Evolutionary conservation across 2,113 vertebrate genomes (phyloP).

Genomic region (Festucalex cinctus): DNA sequence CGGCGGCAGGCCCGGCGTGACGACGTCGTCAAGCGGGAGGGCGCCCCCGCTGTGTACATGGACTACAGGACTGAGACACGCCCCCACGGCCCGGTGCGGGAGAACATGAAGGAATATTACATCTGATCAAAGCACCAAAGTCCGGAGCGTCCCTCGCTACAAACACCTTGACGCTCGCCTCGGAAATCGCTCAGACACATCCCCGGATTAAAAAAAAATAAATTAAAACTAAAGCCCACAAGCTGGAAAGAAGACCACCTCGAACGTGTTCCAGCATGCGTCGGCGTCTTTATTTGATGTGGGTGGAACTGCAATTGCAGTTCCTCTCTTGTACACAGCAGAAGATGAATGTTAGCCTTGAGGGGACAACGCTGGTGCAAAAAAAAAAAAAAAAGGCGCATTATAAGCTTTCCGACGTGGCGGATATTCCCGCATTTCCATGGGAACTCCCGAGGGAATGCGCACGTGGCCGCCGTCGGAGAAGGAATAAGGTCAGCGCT

Average conservation of each 20-base stretch:
- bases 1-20: slow-evolving; percentile 84
- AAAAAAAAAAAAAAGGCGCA: background rate
- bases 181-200: slow-evolving; percentile 1
- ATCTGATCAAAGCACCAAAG: slow-evolving; percentile 76
- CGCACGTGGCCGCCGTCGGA: slow-evolving; percentile 32
- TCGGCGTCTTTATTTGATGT: background rate
- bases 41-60: slow-evolving; percentile 76
- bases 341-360: slow-evolving; percentile 5
- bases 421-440: background rate
- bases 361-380: background rate
- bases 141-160: slow-evolving; percentile 13
- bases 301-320: background rate
- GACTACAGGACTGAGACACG: slow-evolving; percentile 89
- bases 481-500: slow-evolving; percentile 50
- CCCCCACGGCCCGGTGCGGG: slow-evolving; percentile 86
- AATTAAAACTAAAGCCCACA: background rate
- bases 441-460: slow-evolving; percentile 18
- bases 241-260: background rate
- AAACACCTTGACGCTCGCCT: slow-evolving; percentile 19
- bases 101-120: slow-evolving; percentile 94
- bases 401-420: background rate
- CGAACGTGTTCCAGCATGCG: background rate
- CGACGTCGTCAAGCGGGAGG: slow-evolving; percentile 78
- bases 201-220: background rate
- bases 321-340: slow-evolving; percentile 2